Conservation (phyloP, 2,888 invertebrate species). For the Agrenia bidenticulata region DNA sequence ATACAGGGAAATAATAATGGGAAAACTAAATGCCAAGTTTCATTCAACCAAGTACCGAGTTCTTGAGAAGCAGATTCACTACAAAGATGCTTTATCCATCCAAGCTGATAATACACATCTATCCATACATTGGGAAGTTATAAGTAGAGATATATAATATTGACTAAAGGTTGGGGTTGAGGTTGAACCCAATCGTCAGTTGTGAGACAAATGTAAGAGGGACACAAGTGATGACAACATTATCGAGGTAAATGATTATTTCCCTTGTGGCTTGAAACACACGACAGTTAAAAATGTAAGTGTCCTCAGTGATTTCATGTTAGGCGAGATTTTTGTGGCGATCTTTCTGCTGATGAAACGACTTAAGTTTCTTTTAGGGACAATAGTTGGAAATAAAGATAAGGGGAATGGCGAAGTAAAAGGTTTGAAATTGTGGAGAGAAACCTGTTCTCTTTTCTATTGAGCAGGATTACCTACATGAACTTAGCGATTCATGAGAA, state of each 20-base stretch:
- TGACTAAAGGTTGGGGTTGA: not conserved
- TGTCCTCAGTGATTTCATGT: constrained; percentile 7
- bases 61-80: constrained; percentile 14
- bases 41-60: not conserved
- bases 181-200: not conserved
- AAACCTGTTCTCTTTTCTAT: constrained; percentile 12
- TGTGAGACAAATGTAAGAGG: not conserved
- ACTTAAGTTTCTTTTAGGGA: constrained; percentile 15
- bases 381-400: constrained; percentile 13
- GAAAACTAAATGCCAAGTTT: constrained; percentile 17
- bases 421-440: constrained; percentile 4
- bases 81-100: constrained; percentile 7
- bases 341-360: constrained; percentile 7
- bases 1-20: constrained; percentile 22
- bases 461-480: not conserved
- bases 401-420: constrained; percentile 15
- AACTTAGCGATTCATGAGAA: constrained; percentile 8
- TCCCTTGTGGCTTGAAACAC: constrained; percentile 9
- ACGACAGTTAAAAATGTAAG: constrained; percentile 5
- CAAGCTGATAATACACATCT: too few species aligned
- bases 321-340: not conserved
- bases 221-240: constrained; percentile 15
- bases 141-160: not conserved
- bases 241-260: constrained; percentile 12
- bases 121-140: too few species aligned